Evolutionary conservation across 2,888 invertebrate genomes (phyloP), one percentile per base, ranked within the genome.

Genomic region (Drosophila nr. perissopoda): DNA sequence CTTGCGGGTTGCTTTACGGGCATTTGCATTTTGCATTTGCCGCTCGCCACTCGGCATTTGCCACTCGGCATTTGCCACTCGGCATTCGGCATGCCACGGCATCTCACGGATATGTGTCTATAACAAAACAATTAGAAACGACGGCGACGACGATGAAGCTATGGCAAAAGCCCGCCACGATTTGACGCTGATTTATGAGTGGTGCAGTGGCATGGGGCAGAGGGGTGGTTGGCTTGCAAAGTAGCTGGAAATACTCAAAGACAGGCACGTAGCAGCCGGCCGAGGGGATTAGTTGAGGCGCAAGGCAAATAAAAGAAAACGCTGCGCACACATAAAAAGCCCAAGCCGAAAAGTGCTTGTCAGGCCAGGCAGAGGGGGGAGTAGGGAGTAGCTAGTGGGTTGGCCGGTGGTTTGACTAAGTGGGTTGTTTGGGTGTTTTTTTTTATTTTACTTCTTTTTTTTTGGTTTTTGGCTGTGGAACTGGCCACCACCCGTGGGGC

Each of bases 121-220:
- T 88, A 88, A 90, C 88, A 88, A 88, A 88, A 88, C 88, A 88
- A 88, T 88, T 88, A 88, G 82, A 86, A 83, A 69, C 74, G 73
- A 79, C 81, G 76, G 53, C 66, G 48, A 65, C 64, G 27, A 40
- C 68, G 40, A 29, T 4, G 67, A 29, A 13, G 59, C 74, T 56
- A 62, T 56, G 69, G 59, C 72, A 76, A 79, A 79, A 85, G 76
- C 88, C 74, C 81, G 79, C 81, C 83, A 80, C 90, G 89, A 88
- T 85, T 90, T 82, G 86, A 85, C 83, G 85, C 83, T 89, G 90
- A 85, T 85, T 85, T 85, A 90, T 85, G 86, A 89, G 83, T 70
- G 88, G 68, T 31, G 42, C 57, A 16, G 51, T 46, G 46, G 46
- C 16, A 31, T 8, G 25, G 18, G 29, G 48, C 34, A 7, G 8